phyloP scores from a whole-genome alignment of 2,888 invertebrate species.

The Cantharis flavilabris region DNA sequence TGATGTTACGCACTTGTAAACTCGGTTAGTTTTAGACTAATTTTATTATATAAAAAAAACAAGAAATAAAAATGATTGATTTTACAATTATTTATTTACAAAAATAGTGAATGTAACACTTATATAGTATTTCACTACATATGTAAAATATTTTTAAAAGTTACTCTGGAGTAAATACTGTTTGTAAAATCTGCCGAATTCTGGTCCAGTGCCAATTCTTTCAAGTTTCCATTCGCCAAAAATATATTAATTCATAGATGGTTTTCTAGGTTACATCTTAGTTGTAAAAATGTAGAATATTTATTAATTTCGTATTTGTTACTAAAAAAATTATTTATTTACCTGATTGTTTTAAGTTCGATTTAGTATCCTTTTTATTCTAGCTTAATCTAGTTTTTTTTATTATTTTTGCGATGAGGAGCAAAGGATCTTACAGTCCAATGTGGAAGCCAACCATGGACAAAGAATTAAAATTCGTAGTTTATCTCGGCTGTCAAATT shows the following conservation, averaged over 20 bases:
- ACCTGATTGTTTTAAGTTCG: too few species aligned
- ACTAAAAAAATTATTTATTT: background rate
- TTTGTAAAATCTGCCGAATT: background rate
- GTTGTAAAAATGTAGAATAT: background rate
- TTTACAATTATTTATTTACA: background rate
- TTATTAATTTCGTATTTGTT: background rate
- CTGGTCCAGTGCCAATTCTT: background rate
- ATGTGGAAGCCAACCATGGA: background rate
- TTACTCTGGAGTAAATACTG: background rate
- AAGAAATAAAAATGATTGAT: too few species aligned
- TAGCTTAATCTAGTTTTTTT: too few species aligned
- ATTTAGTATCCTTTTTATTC: too few species aligned
- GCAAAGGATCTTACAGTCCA: too few species aligned
- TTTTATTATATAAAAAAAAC: too few species aligned
- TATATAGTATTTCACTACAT: background rate
- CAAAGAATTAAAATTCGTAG: background rate
- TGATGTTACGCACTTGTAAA: background rate
- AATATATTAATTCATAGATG: background rate
- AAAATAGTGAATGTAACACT: background rate
- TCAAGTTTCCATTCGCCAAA: background rate
- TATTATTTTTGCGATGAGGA: too few species aligned
- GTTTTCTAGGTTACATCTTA: background rate
- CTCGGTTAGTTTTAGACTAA: too few species aligned
- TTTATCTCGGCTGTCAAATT: background rate
- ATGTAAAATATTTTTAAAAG: background rate